phyloP scores from a whole-genome alignment of 2,113 vertebrate genomes.

The Empidonax traillii region DNA sequence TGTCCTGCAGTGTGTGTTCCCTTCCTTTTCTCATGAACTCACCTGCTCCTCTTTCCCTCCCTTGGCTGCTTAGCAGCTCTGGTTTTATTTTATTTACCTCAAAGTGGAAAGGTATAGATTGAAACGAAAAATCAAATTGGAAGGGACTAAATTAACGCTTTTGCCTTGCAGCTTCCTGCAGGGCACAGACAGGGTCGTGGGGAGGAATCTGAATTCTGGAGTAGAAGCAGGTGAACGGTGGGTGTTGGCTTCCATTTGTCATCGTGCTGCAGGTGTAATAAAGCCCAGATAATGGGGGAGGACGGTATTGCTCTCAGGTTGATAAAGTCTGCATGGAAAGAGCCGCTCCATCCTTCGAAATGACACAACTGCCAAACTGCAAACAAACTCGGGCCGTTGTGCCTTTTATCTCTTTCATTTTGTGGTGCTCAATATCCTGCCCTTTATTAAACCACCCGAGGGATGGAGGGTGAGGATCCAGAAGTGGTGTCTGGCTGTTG shows the following conservation, averaged over 20 bases:
- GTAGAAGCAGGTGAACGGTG: not conserved
- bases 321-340: slow-evolving; percentile 6
- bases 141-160: not conserved
- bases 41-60: not conserved
- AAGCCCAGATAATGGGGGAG: not conserved
- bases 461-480: not conserved
- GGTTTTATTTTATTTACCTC: not conserved
- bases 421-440: slow-evolving; percentile 21
- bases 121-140: not conserved
- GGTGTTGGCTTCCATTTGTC: not conserved
- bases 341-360: not conserved
- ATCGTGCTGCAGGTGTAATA: not conserved
- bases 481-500: not conserved
- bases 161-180: not conserved
- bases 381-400: not conserved
- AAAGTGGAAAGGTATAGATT: not conserved
- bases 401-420: slow-evolving; percentile 9
- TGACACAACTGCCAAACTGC: not conserved
- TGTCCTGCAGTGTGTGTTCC: not conserved
- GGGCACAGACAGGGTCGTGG: not conserved
- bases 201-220: not conserved
- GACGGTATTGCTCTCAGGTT: not conserved
- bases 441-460: slow-evolving; percentile 36
- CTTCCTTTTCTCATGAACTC: not conserved
- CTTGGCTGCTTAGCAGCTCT: not conserved